Evolutionary conservation across 2,888 invertebrate species (phyloP), one percentile per base, ranked within the genome.

Genomic region (Galeruca laticollis): DNA sequence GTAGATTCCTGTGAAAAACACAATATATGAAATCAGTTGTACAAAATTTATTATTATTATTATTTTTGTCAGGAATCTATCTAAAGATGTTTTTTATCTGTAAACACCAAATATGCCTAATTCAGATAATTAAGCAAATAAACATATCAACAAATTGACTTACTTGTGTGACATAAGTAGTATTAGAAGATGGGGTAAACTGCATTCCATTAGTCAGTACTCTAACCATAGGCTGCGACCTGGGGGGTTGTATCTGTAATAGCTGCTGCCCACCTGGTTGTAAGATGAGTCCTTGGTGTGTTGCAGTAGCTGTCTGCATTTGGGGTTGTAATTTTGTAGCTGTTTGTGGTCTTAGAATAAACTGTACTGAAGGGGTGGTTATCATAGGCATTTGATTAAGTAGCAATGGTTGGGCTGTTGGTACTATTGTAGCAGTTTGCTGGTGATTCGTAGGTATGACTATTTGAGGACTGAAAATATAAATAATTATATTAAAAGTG

Each of bases 261-360:
- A 85, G 77, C 71, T 82, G 83, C 75, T 82, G 84, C 63, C 83
- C 79, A 49, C 81, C 78, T 37, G 81, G 85, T 71, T 85, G 85
- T 40, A 86, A 73, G 21, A 86, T 85, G 37, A 85, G 75, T 26
- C 85, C 84, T 75, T 84, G 84, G 2, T 81, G 82, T 9, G 83
- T 78, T 13, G 84, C 79, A 6, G 80, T 77, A 1, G 81, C 77
- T n/a, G 87, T 74, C 56, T 74, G 76, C 68, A 76, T 70, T 43
- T 75, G 74, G 8, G 85, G 82, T 21, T 84, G 86, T 69, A 88
- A 75, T 80, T 88, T 88, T 8, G 87, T 77, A 20, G 88, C 76
- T 68, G 90, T 87, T 68, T 91, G 90, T 68, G 92, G 91, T 77
- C 92, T 87, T 76, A 93, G 85, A 76, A 92, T 92, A 74, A 93